Base-by-base conservation (phyloP, 2,888 invertebrate species). In the Chymomyza caudatula region DNA sequence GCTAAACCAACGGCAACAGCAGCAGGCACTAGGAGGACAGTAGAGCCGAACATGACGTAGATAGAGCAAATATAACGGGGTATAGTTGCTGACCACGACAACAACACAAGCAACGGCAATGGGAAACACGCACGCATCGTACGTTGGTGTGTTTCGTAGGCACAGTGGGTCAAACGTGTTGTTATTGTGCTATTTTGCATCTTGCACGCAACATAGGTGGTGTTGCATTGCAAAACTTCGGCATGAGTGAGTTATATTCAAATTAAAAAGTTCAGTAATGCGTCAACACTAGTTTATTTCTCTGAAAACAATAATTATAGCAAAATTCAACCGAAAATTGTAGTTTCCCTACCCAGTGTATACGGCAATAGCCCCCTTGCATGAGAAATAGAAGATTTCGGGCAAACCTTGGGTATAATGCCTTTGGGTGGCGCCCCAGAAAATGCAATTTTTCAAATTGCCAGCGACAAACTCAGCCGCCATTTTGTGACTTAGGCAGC, bases 61-160 rank as follows among this genome's bases (percentile, higher is more conserved):
- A 71, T 80, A 77, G 74, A 65, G 74, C 84, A 77, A 85, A 80
- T 86, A 81, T 83, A 86, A 86, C 80, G 80, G 78, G 73, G 84
- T 74, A 77, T 64, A 75, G 81, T 81, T 86, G 80, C 86, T 84
- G 80, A 86, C 81, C 81, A 85, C 23, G 67, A 71, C 73, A 72
- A 73, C 73, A 62, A 63, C 25, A 53, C 37, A 43, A 23, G 42
- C 54, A 25, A 13, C 1, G 43, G 25, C 3, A 59, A 44, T 51
- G 70, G 62, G 54, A 56, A 74, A 17, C 51, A 56, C 29, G 5
- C 29, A 37, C 11, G 11, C 29, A 25, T 25, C 25, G 61, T 2
- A 55, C 58, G 47, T 19, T 63, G 20, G 53, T 22, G 47, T 19
- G 52, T 52, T 37, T 44, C 20, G 56, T 17, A 6, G 0, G 76